Conservation (phyloP, 2,797 vertebrate species). For the Bovichtus variegatus region DNA sequence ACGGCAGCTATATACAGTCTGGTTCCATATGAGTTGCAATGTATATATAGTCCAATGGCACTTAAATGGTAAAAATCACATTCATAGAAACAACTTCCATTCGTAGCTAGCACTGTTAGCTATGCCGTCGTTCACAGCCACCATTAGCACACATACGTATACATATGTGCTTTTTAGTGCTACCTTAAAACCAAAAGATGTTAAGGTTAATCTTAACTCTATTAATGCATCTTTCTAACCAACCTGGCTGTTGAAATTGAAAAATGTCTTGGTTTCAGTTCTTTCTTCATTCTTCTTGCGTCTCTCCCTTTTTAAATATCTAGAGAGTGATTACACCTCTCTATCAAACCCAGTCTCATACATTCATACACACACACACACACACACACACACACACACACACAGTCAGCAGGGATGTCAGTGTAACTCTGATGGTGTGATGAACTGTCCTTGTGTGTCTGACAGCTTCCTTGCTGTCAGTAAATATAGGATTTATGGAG, state of each 20-base stretch:
- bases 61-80: not conserved
- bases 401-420: slow-evolving; percentile 45
- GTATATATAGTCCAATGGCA: not conserved
- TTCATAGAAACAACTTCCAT: not conserved
- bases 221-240: too few relatives aligned
- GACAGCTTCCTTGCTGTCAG: slow-evolving; percentile 75
- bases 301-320: slow-evolving; percentile 21
- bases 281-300: not conserved
- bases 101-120: not conserved
- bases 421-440: slow-evolving; percentile 71
- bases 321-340: slow-evolving; percentile 12
- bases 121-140: not conserved
- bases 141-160: not conserved
- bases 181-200: not conserved
- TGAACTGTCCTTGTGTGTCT: slow-evolving; percentile 74
- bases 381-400: not conserved
- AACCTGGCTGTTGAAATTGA: too few relatives aligned
- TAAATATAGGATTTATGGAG: slow-evolving; percentile 78
- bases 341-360: slow-evolving; percentile 7
- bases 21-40: not conserved
- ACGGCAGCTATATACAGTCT: not conserved
- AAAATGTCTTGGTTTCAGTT: too few relatives aligned
- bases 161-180: not conserved
- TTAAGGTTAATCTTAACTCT: too few relatives aligned
- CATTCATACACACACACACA: not conserved